Base-by-base conservation (phyloP, 2,888 invertebrate species). In the Standfussiana lucernea region DNA sequence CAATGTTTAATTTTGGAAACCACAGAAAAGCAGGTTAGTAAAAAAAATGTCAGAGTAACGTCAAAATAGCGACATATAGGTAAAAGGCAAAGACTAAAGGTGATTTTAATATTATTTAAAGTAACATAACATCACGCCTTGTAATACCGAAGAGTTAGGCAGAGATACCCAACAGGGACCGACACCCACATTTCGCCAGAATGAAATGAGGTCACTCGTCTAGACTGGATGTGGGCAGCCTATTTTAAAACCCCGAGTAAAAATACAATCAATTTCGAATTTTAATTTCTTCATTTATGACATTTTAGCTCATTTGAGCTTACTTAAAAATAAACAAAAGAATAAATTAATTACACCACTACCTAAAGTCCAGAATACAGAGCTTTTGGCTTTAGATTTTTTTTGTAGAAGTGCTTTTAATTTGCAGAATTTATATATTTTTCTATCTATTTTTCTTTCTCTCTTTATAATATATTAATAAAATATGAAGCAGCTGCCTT, bases 141-240 rank as follows among this genome's bases (percentile, higher is more conserved):
- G n/a, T n/a, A n/a, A n/a, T n/a, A n/a, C n/a, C n/a, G n/a, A n/a
- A n/a, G n/a, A n/a, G n/a, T n/a, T n/a, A n/a, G n/a, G n/a, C n/a
- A n/a, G n/a, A n/a, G n/a, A n/a, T n/a, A n/a, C n/a, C n/a, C n/a
- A n/a, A n/a, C n/a, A n/a, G n/a, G n/a, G n/a, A n/a, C n/a, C n/a
- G n/a, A n/a, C n/a, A n/a, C n/a, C n/a, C n/a, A n/a, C n/a, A n/a
- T n/a, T n/a, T n/a, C n/a, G n/a, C n/a, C n/a, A n/a, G n/a, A n/a
- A n/a, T 24, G 8, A 56, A 71, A 72, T 75, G 4, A 56, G 66
- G 61, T 62, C 62, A 80, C 21, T 35, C 15, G 66, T 70, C 61
- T 75, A 70, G 81, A 70, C 45, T 67, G n/a, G 50, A 45, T 47
- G 15, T 42, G 32, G 10, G n/a, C 18, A 24, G 4, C 40, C 35